Evolutionary conservation across 2,797 vertebrate genomes (phyloP), one percentile per base, ranked within the genome.

Genomic region (Orientallactaga sibirica): DNA sequence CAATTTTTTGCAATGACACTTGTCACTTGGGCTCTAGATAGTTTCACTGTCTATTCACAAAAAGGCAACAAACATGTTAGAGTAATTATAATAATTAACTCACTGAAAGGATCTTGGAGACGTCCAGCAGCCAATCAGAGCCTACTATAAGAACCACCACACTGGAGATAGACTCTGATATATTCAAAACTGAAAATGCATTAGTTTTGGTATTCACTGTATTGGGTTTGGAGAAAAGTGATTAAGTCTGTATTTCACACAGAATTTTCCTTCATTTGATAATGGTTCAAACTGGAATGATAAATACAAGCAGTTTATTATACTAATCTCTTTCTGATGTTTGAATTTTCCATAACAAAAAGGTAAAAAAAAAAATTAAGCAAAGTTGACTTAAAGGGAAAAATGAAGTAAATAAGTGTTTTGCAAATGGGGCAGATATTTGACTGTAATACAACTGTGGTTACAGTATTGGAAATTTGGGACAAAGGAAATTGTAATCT

Each of bases 211-310:
- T 77, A 74, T 58, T 86, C 84, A 43, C 41, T 48, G 48, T 2
- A 52, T 27, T 82, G 5, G 11, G 29, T 27, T 70, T 75, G 41
- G 58, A 90, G 41, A 66, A 73, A 92, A 94, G n/a, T 70, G 27
- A 68, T 27, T 80, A 37, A 88, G 20, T 93, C 19, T 81, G 29
- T 68, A 64, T 82, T 83, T 75, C 43, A n/a, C 14, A 82, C 16
- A 92, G 33, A 58, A 18, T 70, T 86, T 81, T 29, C 24, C 58
- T 92, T 73, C 89, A 96, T 88, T 88, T 92, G 66, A 80, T 82
- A 77, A 64, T 87, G 19, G 6, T 85, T 92, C 58, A 70, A 76
- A 74, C 24, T 86, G n/a, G 4, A 87, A 71, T 86, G 14, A 58
- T 24, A 9, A 88, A 4, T 71, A 22, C 16, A 80, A 58, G 27